Evolutionary conservation across 1,140 invertebrate species (phyloP).

Genomic region (Cotesia chilonis): DNA sequence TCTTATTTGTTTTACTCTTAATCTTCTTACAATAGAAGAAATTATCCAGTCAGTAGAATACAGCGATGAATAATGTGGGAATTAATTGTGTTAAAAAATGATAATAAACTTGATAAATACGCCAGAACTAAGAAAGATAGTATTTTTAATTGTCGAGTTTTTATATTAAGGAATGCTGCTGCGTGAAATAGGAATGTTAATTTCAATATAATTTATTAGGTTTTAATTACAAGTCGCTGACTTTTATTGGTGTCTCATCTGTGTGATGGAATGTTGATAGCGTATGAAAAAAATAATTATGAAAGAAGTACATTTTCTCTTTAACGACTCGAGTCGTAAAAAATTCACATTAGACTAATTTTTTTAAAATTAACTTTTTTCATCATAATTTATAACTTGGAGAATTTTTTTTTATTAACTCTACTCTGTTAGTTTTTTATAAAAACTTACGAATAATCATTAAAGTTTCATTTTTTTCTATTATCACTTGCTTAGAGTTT

Average conservation of each 20-base stretch:
- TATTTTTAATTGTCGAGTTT: conserved; percentile 13
- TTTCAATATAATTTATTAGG: conserved; percentile 21
- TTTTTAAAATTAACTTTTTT: not conserved
- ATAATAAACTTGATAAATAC: conserved; percentile 8
- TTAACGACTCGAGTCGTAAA: not conserved
- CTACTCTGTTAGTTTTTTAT: not conserved
- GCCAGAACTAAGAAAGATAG: not conserved
- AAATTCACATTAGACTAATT: conserved; percentile 15
- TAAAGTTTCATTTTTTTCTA: no score
- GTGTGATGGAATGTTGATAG: conserved; percentile 23
- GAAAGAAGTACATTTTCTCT: not conserved
- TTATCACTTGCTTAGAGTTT: no score
- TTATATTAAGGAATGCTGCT: conserved; percentile 8
- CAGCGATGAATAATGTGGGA: not conserved
- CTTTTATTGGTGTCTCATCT: conserved; percentile 21
- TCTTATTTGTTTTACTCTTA: not conserved
- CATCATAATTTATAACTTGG: not conserved
- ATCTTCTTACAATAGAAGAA: not conserved
- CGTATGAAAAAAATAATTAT: not conserved
- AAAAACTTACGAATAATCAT: no score
- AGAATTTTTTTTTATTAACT: not conserved
- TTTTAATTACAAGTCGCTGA: conserved; percentile 21
- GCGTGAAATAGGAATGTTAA: conserved; percentile 18
- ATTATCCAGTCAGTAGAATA: not conserved
- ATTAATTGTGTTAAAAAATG: conserved; percentile 14